A percentile compares a stretch with the other conserved stretches of the same genome.
Evolutionary conservation across 2,888 invertebrate genomes (phyloP).

Genomic region (Eurytoma adleriae): DNA sequence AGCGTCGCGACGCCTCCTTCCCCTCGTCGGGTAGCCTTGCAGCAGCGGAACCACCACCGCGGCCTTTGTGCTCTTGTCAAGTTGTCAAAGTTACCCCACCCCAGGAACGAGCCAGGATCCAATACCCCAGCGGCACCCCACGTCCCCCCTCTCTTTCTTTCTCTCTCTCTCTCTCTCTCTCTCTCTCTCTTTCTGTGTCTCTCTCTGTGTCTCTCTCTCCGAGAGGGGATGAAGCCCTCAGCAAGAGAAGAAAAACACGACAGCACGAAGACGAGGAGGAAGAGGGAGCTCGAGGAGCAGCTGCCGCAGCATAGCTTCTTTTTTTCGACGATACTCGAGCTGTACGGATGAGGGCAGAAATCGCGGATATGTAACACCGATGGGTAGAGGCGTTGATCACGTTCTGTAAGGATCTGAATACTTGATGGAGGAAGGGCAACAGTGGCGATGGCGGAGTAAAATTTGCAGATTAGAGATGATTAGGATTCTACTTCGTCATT

Average conservation of each 20-base stretch:
- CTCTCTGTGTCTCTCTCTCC: slow-evolving; percentile 3
- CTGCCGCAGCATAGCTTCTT: slow-evolving; percentile 24
- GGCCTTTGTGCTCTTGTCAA: slow-evolving; percentile 77
- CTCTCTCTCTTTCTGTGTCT: slow-evolving; percentile 7
- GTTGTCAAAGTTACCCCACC: slow-evolving; percentile 75
- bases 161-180: slow-evolving; percentile 1
- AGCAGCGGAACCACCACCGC: slow-evolving; percentile 66
- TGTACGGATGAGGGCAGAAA: too few species aligned
- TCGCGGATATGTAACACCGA: too few species aligned
- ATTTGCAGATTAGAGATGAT: too few species aligned
- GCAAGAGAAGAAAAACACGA: slow-evolving; percentile 16
- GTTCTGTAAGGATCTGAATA: too few species aligned
- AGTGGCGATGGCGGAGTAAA: too few species aligned
- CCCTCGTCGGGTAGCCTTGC: slow-evolving; percentile 66
- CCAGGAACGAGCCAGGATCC: slow-evolving; percentile 47
- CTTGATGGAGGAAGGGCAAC: too few species aligned
- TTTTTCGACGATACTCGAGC: neutral
- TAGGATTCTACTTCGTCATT: too few species aligned
- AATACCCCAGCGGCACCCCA: slow-evolving; percentile 45
- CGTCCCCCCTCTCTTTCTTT: neutral
- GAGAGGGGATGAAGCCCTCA: slow-evolving; percentile 47
- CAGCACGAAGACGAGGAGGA: neutral
- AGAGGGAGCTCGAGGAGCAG: slow-evolving; percentile 41
- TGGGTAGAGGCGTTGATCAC: too few species aligned
- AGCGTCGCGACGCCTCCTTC: slow-evolving; percentile 79